phyloP scores from a whole-genome alignment of 2,113 vertebrate species.

The Hippopotamus amphibius region DNA sequence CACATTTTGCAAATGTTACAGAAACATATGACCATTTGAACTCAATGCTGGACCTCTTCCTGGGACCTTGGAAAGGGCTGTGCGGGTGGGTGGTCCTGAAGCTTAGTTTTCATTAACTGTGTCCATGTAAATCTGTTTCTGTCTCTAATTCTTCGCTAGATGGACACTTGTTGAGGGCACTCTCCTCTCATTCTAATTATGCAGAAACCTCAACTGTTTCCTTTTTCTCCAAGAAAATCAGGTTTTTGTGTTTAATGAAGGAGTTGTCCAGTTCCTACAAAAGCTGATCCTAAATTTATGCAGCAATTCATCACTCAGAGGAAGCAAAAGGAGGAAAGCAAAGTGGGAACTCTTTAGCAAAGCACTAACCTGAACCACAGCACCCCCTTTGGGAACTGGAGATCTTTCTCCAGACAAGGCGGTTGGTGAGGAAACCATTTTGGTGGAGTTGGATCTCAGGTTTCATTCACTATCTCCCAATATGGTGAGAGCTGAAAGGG shows the following conservation, averaged over 20 bases:
- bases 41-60: neutral
- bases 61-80: neutral
- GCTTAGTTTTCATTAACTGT: neutral
- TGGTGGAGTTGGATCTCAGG: neutral
- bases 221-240: neutral
- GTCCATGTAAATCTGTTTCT: neutral
- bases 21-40: neutral
- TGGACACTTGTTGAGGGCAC: neutral
- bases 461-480: neutral
- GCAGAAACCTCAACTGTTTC: constrained; percentile 19
- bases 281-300: neutral
- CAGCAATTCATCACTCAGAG: neutral
- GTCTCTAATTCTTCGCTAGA: neutral
- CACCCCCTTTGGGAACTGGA: neutral
- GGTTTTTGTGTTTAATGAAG: neutral
- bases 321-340: neutral
- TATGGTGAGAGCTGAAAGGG: neutral
- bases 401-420: neutral
- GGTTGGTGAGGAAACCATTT: neutral
- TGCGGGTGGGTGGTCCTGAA: neutral
- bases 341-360: neutral
- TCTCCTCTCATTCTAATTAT: neutral
- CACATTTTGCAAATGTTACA: neutral
- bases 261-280: neutral
- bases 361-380: neutral